Evolutionary conservation across 2,113 vertebrate species (phyloP), one percentile per base, ranked within the genome.

Genomic region (Cryptomyrus ogoouensis): DNA sequence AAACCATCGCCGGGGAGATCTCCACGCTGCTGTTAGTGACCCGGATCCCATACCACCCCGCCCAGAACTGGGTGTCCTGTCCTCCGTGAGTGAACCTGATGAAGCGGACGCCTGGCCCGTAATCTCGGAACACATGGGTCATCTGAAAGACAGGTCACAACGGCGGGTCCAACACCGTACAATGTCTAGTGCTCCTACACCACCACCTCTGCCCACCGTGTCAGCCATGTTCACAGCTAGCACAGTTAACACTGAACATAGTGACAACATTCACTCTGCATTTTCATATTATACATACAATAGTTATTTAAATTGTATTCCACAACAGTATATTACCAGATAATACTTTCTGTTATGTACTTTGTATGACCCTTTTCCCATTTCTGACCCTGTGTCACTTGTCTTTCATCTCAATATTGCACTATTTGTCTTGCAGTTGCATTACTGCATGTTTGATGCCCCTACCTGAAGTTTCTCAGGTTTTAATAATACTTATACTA

Each of bases 11-110:
- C 0, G 95, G 95, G 87, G 94, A 95, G 0, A 99, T 84, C 88
- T 96, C 93, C 74, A 99, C 93, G 50, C 97, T 96, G 95, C 96
- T 98, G 95, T 98, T 96, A 0, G 97, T 99, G 9, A 99, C 94
- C 0, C 97, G 95, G 86, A 98, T 92, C 0, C 98, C 98, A 0
- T 98, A 99, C 97, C 97, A 98, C 5, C 98, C 98, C 0, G 95
- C 95, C 98, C 98, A 99, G 92, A 8, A 98, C 91, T 97, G 95
- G 0, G 95, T 97, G 93, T 99, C 98, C 0, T 95, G 86, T 56
- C 98, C 98, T 3, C 98, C 97, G 0, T 99, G 98, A 46, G 92
- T 92, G 17, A 99, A 99, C 31, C 49, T 89, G 92, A 99, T 92
- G 84, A 96, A 93, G 39, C 98, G 96, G 85, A 98, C 97, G 0